Base-by-base conservation (phyloP, 2,888 invertebrate genomes). In the Cosmorhoe ocellata region DNA sequence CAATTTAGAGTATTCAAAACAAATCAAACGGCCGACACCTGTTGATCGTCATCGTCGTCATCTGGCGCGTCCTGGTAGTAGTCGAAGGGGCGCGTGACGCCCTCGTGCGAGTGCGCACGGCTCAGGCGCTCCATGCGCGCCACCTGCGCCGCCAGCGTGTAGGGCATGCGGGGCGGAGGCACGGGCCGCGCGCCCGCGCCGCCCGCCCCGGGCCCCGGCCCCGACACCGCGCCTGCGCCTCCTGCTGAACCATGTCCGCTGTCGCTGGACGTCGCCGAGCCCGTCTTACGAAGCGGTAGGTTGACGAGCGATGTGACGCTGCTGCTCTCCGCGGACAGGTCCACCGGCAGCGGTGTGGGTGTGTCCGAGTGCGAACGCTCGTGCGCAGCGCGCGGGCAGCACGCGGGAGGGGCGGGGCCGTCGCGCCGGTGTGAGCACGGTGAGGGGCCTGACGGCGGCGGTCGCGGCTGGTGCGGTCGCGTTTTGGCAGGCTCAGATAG, bases 231-330 rank as follows among this genome's bases (percentile, higher is more conserved):
- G n/a, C n/a, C n/a, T n/a, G n/a, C 18, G 18, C 18, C n/a, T 18
- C 18, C 18, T 18, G 18, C 94, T 49, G 95, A 95, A 70, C 96
- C 95, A 89, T 96, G 96, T 72, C 96, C 96, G 76, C 96, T 96
- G 90, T 96, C 97, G 85, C 96, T 97, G 71, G 97, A 97, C 68
- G 97, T 97, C 74, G 96, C 95, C 67, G 97, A 97, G 82, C 96
- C 96, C 39, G 96, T 96, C 90, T 98, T 97, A 64, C 97, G 91
- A 66, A 97, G 89, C 57, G 97, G 96, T 84, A 97, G 92, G 91
- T 97, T 97, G 75, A 96, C 96, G 69, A 98, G 93, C 55, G 97
- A 97, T 45, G 98, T 97, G 58, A 98, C 98, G 80, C 97, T 98
- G 82, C 98, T 98, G 84, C 98, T 98, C 87, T 98, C 98, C 26